phyloP scores from a whole-genome alignment of 2,888 invertebrate species.

The Orchestes rusci region DNA sequence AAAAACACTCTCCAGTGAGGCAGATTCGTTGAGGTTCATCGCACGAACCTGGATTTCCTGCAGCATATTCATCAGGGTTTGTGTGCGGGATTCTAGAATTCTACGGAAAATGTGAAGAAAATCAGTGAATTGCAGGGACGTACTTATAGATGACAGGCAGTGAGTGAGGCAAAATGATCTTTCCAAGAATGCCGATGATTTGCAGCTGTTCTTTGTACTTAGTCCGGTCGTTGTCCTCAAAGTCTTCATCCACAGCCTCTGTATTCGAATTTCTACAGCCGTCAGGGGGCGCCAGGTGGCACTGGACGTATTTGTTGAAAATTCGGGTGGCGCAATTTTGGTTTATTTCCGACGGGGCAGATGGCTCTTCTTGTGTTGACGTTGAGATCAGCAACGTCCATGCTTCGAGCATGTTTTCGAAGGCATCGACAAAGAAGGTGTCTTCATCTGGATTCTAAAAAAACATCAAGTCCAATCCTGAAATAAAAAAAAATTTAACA shows the following conservation, averaged over 20 bases:
- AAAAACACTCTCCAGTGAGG: slow-evolving; percentile 56
- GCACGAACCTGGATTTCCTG: slow-evolving; percentile 40
- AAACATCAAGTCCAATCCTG: not conserved
- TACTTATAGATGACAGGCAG: slow-evolving; percentile 56
- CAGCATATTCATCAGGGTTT: slow-evolving; percentile 37
- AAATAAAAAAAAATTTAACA: too few species aligned
- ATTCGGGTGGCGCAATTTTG: slow-evolving; percentile 47
- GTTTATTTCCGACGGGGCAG: slow-evolving; percentile 39
- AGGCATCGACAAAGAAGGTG: slow-evolving; percentile 57
- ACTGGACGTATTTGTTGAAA: slow-evolving; percentile 73
- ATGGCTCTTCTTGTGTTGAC: slow-evolving; percentile 27
- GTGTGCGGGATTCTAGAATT: slow-evolving; percentile 40
- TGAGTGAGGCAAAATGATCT: slow-evolving; percentile 57
- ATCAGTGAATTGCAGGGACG: slow-evolving; percentile 8
- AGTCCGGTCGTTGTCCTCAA: slow-evolving; percentile 59
- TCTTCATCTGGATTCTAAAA: slow-evolving; percentile 45
- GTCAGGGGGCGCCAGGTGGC: slow-evolving; percentile 75
- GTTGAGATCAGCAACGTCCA: slow-evolving; percentile 53
- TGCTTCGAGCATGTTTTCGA: slow-evolving; percentile 60
- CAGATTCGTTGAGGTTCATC: slow-evolving; percentile 39
- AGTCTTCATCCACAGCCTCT: slow-evolving; percentile 48
- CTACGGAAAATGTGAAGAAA: slow-evolving; percentile 26
- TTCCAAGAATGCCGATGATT: slow-evolving; percentile 61
- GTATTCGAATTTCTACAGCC: slow-evolving; percentile 52
- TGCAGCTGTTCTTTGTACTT: slow-evolving; percentile 66